A percentile compares a stretch with the other conserved stretches of the same genome.
Conservation (phyloP, 2,113 vertebrate species). For the Mustela nigripes region DNA sequence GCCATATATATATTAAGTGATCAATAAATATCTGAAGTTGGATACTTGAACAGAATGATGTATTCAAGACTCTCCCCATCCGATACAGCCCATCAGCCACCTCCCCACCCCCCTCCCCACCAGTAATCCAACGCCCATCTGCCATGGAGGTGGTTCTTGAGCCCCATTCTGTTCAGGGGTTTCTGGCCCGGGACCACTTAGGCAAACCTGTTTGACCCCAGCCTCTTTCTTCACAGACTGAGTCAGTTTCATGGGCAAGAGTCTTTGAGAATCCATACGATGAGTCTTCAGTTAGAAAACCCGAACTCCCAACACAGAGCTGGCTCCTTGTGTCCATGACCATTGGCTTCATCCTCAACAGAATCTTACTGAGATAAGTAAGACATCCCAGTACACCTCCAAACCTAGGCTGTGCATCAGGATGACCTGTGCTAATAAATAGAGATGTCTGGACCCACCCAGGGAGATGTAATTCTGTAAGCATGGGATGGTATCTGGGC, state of each 20-base stretch:
- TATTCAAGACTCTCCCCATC: not conserved
- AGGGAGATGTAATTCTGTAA: not conserved
- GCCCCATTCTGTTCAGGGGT: not conserved
- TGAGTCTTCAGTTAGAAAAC: constrained; percentile 17
- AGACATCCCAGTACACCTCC: not conserved
- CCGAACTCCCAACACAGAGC: not conserved
- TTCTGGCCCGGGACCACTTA: not conserved
- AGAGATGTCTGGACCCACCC: not conserved
- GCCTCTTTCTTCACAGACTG: not conserved
- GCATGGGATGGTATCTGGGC: not conserved
- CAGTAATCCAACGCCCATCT: not conserved
- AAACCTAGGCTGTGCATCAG: not conserved
- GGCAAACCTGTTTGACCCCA: not conserved
- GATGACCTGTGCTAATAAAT: not conserved
- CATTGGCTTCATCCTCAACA: not conserved
- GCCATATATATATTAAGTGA: not conserved
- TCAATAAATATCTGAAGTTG: not conserved
- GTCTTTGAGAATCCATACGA: not conserved
- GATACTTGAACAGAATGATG: not conserved
- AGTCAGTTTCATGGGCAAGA: not conserved
- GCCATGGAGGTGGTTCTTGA: not conserved
- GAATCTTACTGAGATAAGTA: not conserved
- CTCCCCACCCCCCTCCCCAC: not conserved
- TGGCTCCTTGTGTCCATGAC: not conserved
- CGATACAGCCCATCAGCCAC: not conserved